Evolutionary conservation across 2,888 invertebrate genomes (phyloP).

Genomic region (Plemyria rubiginata): DNA sequence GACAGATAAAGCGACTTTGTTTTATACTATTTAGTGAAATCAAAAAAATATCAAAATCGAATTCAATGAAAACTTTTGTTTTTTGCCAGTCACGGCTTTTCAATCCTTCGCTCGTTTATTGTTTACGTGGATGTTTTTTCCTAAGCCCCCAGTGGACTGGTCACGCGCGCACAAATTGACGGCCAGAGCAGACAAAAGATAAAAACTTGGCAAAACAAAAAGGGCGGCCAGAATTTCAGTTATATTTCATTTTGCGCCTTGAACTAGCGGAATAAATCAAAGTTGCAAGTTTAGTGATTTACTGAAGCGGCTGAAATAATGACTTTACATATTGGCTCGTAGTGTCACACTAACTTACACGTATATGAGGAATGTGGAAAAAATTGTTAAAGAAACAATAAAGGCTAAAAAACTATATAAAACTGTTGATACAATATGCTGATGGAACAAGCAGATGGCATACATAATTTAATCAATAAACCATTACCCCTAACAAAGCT

Average conservation of each 20-base stretch:
- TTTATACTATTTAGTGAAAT: too few relatives aligned
- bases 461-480: too few relatives aligned
- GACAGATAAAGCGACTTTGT: too few relatives aligned
- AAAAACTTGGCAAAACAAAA: slow-evolving; percentile 32
- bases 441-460: too few relatives aligned
- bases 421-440: too few relatives aligned
- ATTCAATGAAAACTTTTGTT: not conserved
- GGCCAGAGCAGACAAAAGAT: slow-evolving; percentile 18
- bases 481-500: too few relatives aligned
- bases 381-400: too few relatives aligned
- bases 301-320: slow-evolving; percentile 33
- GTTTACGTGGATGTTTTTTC: slow-evolving; percentile 16
- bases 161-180: slow-evolving; percentile 23
- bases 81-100: not conserved
- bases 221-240: slow-evolving; percentile 25
- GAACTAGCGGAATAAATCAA: slow-evolving; percentile 35
- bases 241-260: slow-evolving; percentile 31
- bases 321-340: slow-evolving; percentile 28
- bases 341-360: not conserved
- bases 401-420: too few relatives aligned
- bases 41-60: not conserved
- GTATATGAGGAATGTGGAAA: too few relatives aligned
- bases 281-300: slow-evolving; percentile 35
- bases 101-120: slow-evolving; percentile 8
- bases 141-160: slow-evolving; percentile 2